Conservation (phyloP, 2,888 invertebrate species). For the Junonia oenone region DNA sequence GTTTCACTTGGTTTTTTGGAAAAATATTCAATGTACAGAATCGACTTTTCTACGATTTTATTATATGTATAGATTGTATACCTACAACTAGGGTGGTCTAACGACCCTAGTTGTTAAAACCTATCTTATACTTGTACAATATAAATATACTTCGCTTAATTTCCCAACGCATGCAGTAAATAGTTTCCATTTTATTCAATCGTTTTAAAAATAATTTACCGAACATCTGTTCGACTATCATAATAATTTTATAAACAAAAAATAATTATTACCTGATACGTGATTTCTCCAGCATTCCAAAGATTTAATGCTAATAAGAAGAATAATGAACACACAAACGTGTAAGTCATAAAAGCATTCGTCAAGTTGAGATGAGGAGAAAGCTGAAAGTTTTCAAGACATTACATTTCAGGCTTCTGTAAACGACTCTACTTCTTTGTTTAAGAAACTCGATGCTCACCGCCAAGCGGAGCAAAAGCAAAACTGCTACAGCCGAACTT, state of each 20-base stretch:
- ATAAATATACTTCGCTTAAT: too few relatives aligned
- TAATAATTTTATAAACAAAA: constrained; percentile 5
- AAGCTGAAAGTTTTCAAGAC: constrained; percentile 43
- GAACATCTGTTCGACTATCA: too few relatives aligned
- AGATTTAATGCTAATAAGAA: constrained; percentile 58
- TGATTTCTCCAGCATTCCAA: constrained; percentile 69
- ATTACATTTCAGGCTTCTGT: constrained; percentile 19
- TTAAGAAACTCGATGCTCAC: constrained; percentile 41
- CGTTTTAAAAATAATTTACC: too few relatives aligned
- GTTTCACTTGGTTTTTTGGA: too few relatives aligned
- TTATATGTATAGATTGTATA: too few relatives aligned
- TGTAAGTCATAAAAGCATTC: constrained; percentile 67
- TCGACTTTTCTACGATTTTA: too few relatives aligned
- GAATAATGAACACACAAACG: constrained; percentile 62
- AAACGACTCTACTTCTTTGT: constrained; percentile 19
- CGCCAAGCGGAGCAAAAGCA: constrained; percentile 63
- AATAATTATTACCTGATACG: constrained; percentile 51
- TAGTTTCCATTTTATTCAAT: too few relatives aligned
- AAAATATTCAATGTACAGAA: too few relatives aligned
- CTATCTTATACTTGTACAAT: too few relatives aligned
- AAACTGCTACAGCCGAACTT: constrained; percentile 65
- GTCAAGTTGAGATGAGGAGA: constrained; percentile 57
- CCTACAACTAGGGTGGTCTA: too few relatives aligned
- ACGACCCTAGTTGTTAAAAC: too few relatives aligned
- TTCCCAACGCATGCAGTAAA: too few relatives aligned